Evolutionary conservation across 2,113 vertebrate genomes (phyloP), one percentile per base, ranked within the genome.

Genomic region (Tamias sibiricus): DNA sequence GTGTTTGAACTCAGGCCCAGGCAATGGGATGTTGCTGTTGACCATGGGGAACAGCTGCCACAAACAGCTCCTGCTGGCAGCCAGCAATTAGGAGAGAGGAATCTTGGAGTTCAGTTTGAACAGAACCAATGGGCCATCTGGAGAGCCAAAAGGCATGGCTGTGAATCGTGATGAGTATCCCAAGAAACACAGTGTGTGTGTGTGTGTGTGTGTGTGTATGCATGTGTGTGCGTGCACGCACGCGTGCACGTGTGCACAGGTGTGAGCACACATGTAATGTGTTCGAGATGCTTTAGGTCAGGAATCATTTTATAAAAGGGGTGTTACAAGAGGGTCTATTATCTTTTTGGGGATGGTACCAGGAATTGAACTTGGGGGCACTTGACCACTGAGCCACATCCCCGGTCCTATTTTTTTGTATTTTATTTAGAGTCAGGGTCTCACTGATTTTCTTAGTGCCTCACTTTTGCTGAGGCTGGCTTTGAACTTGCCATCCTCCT

Each of bases 61-160:
- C 66, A 68, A 28, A 68, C 59, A 44, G 87, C 87, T 68, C 83
- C 90, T 75, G 90, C 91, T 95, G 96, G 91, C 85, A 91, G 49
- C 59, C 62, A 64, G 76, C 35, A 87, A 57, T 95, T 91, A 88
- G 82, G 77, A 66, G 82, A 90, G 28, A 75, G 72, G 64, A n/a
- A 54, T n/a, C 94, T 91, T 32, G 35, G 77, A 72, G 68, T 81
- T 96, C 86, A 89, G 40, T 88, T 20, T 95, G 91, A 95, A 71
- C 26, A 76, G 81, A 93, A 52, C 64, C 91, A 79, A 1, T 64
- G 62, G 93, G 24, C 94, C 95, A 83, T 96, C 97, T 95, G 95
- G 94, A 94, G 69, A 59, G 10, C 74, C 68, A 24, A 93, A 82
- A 94, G 68, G 77, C 47, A 35, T 49, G 62, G 24, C 10, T 28